Evolutionary conservation across 2,888 invertebrate species (phyloP).

Genomic region (Cerastis rubricosa): DNA sequence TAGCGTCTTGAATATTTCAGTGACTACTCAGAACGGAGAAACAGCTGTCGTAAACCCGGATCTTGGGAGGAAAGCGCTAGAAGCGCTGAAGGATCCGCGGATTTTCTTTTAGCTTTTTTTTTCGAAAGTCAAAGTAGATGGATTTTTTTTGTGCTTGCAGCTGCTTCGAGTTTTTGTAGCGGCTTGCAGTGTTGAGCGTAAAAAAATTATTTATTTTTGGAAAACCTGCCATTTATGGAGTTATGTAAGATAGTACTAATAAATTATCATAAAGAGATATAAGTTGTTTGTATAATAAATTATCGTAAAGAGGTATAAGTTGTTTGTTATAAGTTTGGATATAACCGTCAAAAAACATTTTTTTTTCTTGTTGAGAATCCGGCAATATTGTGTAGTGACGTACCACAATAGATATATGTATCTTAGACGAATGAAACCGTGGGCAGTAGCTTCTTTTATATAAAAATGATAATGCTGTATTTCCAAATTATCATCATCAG

Average conservation of each 20-base stretch:
- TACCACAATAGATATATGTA: no score
- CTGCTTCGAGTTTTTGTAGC: background rate
- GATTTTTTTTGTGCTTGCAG: background rate
- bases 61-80: slow-evolving; percentile 41
- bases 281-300: no score
- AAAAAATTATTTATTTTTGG: background rate
- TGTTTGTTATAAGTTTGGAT: background rate
- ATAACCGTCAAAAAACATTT: background rate
- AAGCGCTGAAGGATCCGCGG: slow-evolving; percentile 30
- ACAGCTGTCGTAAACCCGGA: slow-evolving; percentile 78
- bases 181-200: background rate
- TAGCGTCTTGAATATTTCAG: slow-evolving; percentile 82
- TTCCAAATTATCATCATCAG: background rate
- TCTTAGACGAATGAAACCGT: background rate
- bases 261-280: no score
- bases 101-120: slow-evolving; percentile 28
- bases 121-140: background rate
- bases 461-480: background rate
- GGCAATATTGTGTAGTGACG: background rate
- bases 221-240: background rate
- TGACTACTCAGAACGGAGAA: slow-evolving; percentile 73
- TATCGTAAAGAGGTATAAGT: background rate
- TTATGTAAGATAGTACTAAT: background rate
- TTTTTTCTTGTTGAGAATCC: background rate
- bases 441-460: background rate